Base-by-base conservation (phyloP, 1,140 invertebrate species). In the Drosophila mauritiana region DNA sequence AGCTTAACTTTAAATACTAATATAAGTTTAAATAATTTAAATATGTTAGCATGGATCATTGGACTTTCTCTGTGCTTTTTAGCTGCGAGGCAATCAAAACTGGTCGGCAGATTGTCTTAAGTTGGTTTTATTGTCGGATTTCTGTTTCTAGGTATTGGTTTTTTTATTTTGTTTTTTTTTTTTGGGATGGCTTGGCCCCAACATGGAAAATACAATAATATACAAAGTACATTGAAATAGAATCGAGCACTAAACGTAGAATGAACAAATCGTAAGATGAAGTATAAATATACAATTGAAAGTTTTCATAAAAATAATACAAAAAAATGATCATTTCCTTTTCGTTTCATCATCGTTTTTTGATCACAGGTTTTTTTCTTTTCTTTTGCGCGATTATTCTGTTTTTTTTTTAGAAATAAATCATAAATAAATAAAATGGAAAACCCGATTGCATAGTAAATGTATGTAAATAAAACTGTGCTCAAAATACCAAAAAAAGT, bases 401-500 rank as follows among this genome's bases (percentile, higher is more conserved):
- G 59, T 69, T 65, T 73, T 48, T 63, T 65, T 67, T 73, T 46
- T 63, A 74, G 40, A 69, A 67, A 67, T 64, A 82, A 68, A 77
- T 57, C 65, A 80, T 53, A 80, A 73, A 72, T 85, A 75, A 55
- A 70, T 78, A 36, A 75, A 27, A 27, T 57, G 72, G 39, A 57
- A 67, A 61, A 51, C 56, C 56, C 76, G 72, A 85, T 89, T 73
- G 55, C 46, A 52, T 61, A 56, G 57, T 37, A 43, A 56, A 40
- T 55, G 45, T 75, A 22, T 55, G 45, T 75, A 70, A 83, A 88
- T 80, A 80, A 83, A 84, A 88, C 80, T 89, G 77, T 70, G 69
- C 62, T 80, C 84, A 78, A 89, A 90, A 78, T 80, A 78, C 73
- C 51, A 72, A 62, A 74, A 74, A 22, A 36, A 70, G 36, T 65